Evolutionary conservation across 2,888 invertebrate species (phyloP).

Genomic region (Drosophila mercatorum): DNA sequence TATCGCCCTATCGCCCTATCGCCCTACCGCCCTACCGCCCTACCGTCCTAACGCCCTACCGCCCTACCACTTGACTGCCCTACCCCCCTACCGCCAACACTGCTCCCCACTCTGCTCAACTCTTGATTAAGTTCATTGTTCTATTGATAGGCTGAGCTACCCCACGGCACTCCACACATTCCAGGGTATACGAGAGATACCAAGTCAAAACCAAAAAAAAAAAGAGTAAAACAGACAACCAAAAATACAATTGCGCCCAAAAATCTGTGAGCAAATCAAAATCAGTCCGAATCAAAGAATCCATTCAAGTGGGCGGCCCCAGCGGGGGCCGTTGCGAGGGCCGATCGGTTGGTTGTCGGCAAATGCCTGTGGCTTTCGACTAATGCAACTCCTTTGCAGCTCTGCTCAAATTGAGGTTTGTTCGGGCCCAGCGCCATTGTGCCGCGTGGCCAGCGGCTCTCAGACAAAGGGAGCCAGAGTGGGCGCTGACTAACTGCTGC

Average conservation of each 20-base stretch:
- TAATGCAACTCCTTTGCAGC: constrained; percentile 7
- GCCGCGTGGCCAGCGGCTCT: constrained; percentile 22
- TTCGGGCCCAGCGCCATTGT: constrained; percentile 43
- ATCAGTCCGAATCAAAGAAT: constrained; percentile 5
- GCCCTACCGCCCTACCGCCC: too few species aligned
- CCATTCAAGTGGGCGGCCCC: neutral
- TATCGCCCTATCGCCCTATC: too few species aligned
- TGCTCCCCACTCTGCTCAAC: too few species aligned
- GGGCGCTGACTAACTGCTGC: constrained; percentile 6
- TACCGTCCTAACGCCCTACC: too few species aligned
- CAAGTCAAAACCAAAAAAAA: neutral
- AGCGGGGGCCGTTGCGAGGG: neutral
- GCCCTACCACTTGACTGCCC: too few species aligned
- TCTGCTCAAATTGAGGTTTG: constrained; percentile 46
- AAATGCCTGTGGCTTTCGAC: constrained; percentile 9
- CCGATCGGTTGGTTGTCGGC: neutral
- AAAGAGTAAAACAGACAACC: neutral
- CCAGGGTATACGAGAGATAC: neutral
- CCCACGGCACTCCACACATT: neutral
- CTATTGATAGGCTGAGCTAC: neutral
- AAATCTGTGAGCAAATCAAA: neutral
- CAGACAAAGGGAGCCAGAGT: constrained; percentile 25
- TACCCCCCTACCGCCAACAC: too few species aligned
- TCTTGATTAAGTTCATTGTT: too few species aligned
- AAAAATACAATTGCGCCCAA: neutral